A percentile compares a stretch with the other conserved stretches of the same genome.
Evolutionary conservation across 2,113 vertebrate species (phyloP).

Genomic region (Psittacara wagleri): DNA sequence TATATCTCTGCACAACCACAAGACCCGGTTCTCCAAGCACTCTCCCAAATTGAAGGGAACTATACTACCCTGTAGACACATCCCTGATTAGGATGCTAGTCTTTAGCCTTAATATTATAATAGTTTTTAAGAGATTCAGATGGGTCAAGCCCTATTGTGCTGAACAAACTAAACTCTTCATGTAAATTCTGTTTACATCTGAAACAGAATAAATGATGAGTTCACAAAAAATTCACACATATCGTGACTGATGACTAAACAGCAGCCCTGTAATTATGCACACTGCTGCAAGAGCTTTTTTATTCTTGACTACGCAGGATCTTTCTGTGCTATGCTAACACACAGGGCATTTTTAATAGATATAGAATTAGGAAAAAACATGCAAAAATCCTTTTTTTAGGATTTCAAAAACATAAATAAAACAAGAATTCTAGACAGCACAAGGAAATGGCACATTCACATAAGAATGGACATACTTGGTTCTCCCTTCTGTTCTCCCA

Average conservation of each 20-base stretch:
- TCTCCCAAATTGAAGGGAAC: background rate
- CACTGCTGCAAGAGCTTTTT: slow-evolving; percentile 15
- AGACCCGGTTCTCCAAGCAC: background rate
- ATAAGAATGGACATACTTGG: background rate
- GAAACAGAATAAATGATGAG: background rate
- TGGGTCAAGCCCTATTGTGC: background rate
- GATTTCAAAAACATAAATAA: background rate
- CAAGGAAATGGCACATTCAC: background rate
- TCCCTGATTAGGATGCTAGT: background rate
- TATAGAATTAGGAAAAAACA: background rate
- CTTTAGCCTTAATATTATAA: background rate
- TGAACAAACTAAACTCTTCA: background rate
- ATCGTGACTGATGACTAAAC: slow-evolving; percentile 32
- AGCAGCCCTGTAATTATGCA: slow-evolving; percentile 30
- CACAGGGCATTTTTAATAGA: background rate
- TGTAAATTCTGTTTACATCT: background rate
- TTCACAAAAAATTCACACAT: background rate
- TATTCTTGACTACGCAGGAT: background rate
- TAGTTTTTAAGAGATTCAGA: background rate
- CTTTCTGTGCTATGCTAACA: background rate
- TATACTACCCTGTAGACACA: background rate
- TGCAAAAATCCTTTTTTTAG: background rate
- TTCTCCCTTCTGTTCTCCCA: background rate
- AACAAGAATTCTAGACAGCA: background rate
- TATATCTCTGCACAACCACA: background rate